Percentiles rank a stretch among this genome's conserved stretches.
These are phyloP conservation scores for Nephrotoma flavescens DNA, from an alignment of 2,888 invertebrate genomes.

Conservation along the genomic window DNA sequence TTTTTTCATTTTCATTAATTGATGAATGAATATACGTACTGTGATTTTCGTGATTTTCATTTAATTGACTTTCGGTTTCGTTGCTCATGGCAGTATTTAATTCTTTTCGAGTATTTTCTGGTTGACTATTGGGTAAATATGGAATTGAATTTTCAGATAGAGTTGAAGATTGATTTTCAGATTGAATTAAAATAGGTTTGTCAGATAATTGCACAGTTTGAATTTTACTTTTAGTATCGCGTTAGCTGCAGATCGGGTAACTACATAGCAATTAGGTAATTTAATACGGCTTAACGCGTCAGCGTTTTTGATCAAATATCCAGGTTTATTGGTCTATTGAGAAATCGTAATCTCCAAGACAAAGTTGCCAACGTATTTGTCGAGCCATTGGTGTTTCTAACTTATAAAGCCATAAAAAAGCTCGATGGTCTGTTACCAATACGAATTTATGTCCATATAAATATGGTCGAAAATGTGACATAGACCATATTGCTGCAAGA, in stretches of 20 bases:
- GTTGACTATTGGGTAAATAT: too few relatives aligned
- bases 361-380: too few relatives aligned
- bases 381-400: too few relatives aligned
- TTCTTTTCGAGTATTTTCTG: too few relatives aligned
- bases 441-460: background rate
- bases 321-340: background rate
- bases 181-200: background rate
- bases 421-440: background rate
- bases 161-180: too few relatives aligned
- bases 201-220: background rate
- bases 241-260: background rate
- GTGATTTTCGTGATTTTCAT: too few relatives aligned
- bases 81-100: too few relatives aligned
- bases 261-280: background rate
- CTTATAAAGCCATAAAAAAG: background rate
- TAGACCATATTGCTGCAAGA: background rate
- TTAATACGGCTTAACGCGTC: background rate
- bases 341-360: too few relatives aligned
- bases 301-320: background rate
- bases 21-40: too few relatives aligned
- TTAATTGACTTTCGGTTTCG: too few relatives aligned
- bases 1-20: too few relatives aligned
- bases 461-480: background rate
- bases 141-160: too few relatives aligned
- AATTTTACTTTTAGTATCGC: background rate